Percentiles rank a stretch among this genome's conserved stretches.
Conservation (phyloP, 1,140 invertebrate genomes). For the Oryzaephilus surinamensis region DNA sequence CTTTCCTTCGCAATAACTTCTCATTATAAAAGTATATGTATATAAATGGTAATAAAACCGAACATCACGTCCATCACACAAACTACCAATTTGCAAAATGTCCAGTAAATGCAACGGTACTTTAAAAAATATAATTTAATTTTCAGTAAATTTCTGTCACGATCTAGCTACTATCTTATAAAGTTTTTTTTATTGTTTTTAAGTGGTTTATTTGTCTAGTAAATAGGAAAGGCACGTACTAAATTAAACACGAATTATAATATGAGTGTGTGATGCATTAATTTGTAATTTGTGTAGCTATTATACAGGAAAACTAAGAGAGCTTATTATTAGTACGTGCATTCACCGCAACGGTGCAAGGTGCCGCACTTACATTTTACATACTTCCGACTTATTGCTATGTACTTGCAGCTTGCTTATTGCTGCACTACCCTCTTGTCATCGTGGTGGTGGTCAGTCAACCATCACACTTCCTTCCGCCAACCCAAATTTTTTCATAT, state of each 20-base stretch:
- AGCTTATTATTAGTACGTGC: conserved; percentile 11
- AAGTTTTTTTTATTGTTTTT: neutral
- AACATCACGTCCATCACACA: neutral
- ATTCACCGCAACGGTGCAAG: conserved; percentile 18
- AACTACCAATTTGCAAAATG: neutral
- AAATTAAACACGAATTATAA: conserved; percentile 15
- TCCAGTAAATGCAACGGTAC: conserved; percentile 6
- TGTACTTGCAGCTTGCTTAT: conserved; percentile 14
- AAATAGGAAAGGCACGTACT: conserved; percentile 13
- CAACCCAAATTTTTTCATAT: too few relatives aligned
- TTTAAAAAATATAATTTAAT: conserved; percentile 4
- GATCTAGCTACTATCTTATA: conserved; percentile 3
- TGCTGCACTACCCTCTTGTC: too few relatives aligned
- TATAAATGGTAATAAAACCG: too few relatives aligned
- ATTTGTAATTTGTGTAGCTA: too few relatives aligned
- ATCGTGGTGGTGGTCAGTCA: conserved; percentile 11
- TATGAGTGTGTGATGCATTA: conserved; percentile 10
- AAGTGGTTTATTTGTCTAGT: too few relatives aligned
- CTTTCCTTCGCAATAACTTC: too few relatives aligned
- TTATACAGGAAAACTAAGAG: too few relatives aligned
- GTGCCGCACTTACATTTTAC: conserved; percentile 13
- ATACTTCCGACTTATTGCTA: conserved; percentile 6
- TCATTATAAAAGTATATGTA: too few relatives aligned
- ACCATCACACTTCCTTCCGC: conserved; percentile 18
- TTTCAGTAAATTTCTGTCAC: too few relatives aligned